Conservation (phyloP, 2,888 invertebrate genomes). For the Mellilla xanthometata region DNA sequence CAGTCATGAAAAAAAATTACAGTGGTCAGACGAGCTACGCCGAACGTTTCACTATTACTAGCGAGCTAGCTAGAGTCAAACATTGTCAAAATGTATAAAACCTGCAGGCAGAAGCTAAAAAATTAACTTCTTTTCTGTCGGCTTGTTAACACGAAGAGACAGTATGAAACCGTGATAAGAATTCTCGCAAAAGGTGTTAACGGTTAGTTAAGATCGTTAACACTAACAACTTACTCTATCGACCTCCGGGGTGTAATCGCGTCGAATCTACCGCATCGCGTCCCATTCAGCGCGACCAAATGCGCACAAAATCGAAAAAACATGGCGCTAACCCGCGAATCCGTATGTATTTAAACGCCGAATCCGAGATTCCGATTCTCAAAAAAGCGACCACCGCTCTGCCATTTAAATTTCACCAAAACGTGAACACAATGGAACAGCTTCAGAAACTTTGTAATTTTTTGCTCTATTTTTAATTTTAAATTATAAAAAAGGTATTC, state of each 20-base stretch:
- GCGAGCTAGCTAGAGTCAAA: no score
- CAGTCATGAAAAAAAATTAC: no score
- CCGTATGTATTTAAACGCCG: slow-evolving; percentile 82
- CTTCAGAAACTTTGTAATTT: slow-evolving; percentile 61
- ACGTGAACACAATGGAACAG: slow-evolving; percentile 82
- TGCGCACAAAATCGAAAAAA: slow-evolving; percentile 81
- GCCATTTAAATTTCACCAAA: slow-evolving; percentile 81
- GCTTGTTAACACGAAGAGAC: no score
- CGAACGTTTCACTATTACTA: no score
- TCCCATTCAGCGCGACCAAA: slow-evolving; percentile 69
- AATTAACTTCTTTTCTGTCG: no score
- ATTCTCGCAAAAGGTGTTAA: slow-evolving; percentile 48
- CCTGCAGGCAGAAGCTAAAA: no score
- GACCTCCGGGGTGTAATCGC: slow-evolving; percentile 73
- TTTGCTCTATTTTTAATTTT: slow-evolving; percentile 73
- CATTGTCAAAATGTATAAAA: no score
- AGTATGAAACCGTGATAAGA: no score
- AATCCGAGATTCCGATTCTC: slow-evolving; percentile 68
- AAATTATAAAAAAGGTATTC: slow-evolving; percentile 75
- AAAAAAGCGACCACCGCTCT: slow-evolving; percentile 72
- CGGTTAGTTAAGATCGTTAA: slow-evolving; percentile 64
- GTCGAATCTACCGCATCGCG: slow-evolving; percentile 71
- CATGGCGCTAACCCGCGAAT: slow-evolving; percentile 82
- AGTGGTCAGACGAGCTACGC: no score
- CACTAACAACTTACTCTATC: slow-evolving; percentile 77